phyloP scores from a whole-genome alignment of 1,140 invertebrate genomes.

The Steinernema khuongi region DNA sequence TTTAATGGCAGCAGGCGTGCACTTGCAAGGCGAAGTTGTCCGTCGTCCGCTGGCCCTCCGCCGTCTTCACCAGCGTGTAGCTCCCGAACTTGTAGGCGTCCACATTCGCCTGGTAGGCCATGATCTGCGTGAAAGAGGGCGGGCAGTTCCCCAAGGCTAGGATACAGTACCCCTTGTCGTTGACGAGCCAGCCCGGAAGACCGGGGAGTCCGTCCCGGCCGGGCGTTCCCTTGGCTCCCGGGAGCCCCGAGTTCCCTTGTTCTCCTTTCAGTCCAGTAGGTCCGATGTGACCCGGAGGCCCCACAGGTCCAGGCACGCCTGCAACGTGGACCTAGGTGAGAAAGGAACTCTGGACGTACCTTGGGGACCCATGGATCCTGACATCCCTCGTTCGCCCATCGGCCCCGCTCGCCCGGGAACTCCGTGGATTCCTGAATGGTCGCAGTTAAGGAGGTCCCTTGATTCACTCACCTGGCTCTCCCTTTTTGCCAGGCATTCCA shows the following conservation, averaged over 20 bases:
- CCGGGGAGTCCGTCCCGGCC: slow-evolving; percentile 39
- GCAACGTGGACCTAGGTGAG: background rate
- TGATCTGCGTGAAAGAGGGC: slow-evolving; percentile 42
- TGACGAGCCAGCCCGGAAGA: slow-evolving; percentile 38
- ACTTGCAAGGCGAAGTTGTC: slow-evolving; percentile 40
- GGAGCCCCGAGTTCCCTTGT: slow-evolving; percentile 33
- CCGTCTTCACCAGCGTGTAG: slow-evolving; percentile 37
- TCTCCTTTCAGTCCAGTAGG: slow-evolving; percentile 37
- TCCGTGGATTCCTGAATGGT: slow-evolving; percentile 25
- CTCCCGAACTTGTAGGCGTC: slow-evolving; percentile 42
- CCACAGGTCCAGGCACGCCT: slow-evolving; percentile 42
- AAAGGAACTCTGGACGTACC: background rate
- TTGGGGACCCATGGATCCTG: slow-evolving; percentile 37
- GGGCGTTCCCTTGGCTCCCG: slow-evolving; percentile 31
- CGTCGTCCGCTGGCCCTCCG: slow-evolving; percentile 34
- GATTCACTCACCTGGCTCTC: slow-evolving; percentile 24
- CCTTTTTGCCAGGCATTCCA: slow-evolving; percentile 39
- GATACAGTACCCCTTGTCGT: slow-evolving; percentile 43
- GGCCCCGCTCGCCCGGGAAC: slow-evolving; percentile 36
- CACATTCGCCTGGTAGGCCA: slow-evolving; percentile 41
- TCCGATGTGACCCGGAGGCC: slow-evolving; percentile 36
- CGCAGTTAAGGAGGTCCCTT: background rate
- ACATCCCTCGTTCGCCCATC: slow-evolving; percentile 38
- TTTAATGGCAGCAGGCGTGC: slow-evolving; percentile 41
- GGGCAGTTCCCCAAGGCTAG: slow-evolving; percentile 41